These are phyloP conservation scores for Galemys pyrenaicus DNA, from an alignment of 2,113 vertebrate species.

Conservation along the genomic window DNA sequence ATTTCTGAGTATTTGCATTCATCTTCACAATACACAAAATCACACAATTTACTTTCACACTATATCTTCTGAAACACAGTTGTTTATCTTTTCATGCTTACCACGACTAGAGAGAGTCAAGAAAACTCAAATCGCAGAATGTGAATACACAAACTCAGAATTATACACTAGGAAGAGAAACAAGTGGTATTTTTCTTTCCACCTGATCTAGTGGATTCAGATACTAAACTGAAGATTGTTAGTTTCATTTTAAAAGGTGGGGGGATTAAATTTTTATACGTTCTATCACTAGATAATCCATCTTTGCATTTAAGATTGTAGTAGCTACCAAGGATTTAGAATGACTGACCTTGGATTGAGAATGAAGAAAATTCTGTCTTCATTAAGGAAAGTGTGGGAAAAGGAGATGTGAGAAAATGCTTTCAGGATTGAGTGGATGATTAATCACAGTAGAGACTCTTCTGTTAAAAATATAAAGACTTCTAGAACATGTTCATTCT, in stretches of 20 bases:
- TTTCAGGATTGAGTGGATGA: not conserved
- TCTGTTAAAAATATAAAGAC: not conserved
- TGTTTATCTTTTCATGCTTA: not conserved
- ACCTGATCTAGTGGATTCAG: not conserved
- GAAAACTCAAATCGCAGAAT: not conserved
- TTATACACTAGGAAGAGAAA: not conserved
- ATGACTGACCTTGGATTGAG: not conserved
- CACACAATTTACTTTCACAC: not conserved
- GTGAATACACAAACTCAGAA: not conserved
- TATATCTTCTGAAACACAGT: not conserved
- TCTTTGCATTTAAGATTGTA: not conserved
- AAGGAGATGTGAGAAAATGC: not conserved
- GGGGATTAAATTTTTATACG: not conserved
- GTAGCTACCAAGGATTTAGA: not conserved
- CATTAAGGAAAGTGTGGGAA: not conserved
- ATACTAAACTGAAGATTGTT: not conserved
- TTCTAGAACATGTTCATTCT: not conserved
- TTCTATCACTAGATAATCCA: not conserved
- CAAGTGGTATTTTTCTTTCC: not conserved
- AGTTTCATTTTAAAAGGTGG: conserved; percentile 23
- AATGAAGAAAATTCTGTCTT: not conserved
- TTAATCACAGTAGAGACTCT: not conserved
- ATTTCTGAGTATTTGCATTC: not conserved
- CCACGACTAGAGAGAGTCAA: not conserved
- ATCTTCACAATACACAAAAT: not conserved